Evolutionary conservation across 1,140 invertebrate genomes (phyloP).

Genomic region (Ips typographus): DNA sequence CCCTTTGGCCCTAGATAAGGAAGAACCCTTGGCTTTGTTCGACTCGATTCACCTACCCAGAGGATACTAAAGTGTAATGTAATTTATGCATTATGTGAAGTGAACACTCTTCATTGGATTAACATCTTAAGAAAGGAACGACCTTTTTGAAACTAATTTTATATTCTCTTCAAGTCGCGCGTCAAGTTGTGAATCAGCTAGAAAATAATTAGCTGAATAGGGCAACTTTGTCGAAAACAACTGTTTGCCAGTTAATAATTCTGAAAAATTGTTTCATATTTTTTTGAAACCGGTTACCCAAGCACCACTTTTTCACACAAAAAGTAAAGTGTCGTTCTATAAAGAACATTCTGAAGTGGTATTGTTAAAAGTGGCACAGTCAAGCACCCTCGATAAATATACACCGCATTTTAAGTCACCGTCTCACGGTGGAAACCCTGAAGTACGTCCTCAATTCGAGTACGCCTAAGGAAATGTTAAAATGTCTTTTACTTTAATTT

Average conservation of each 20-base stretch:
- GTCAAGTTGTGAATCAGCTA: not conserved
- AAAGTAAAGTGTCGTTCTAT: constrained; percentile 18
- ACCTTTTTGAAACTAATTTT: constrained; percentile 3
- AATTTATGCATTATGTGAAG: not conserved
- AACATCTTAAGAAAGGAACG: not conserved
- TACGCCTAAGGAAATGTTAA: not conserved
- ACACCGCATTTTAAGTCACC: constrained; percentile 20
- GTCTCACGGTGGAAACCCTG: constrained; percentile 1
- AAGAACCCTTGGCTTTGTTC: constrained; percentile 18
- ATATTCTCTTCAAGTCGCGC: not conserved
- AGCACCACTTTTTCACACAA: constrained; percentile 1
- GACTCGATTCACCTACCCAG: constrained; percentile 3
- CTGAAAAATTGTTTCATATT: not conserved
- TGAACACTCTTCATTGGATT: not conserved
- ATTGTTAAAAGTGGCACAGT: constrained; percentile 21
- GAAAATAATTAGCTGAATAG: constrained; percentile 8
- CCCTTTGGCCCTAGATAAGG: constrained; percentile 8
- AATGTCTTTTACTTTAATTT: constrained; percentile 3
- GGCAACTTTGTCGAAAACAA: not conserved
- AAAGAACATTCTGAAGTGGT: constrained; percentile 10
- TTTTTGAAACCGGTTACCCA: not conserved
- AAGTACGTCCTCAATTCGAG: not conserved
- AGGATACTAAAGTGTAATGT: constrained; percentile 5
- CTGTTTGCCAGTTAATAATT: not conserved
- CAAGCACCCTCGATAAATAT: constrained; percentile 24